Evolutionary conservation across 2,797 vertebrate genomes (phyloP), one percentile per base, ranked within the genome.

Genomic region (Enteromius trimaculatus): DNA sequence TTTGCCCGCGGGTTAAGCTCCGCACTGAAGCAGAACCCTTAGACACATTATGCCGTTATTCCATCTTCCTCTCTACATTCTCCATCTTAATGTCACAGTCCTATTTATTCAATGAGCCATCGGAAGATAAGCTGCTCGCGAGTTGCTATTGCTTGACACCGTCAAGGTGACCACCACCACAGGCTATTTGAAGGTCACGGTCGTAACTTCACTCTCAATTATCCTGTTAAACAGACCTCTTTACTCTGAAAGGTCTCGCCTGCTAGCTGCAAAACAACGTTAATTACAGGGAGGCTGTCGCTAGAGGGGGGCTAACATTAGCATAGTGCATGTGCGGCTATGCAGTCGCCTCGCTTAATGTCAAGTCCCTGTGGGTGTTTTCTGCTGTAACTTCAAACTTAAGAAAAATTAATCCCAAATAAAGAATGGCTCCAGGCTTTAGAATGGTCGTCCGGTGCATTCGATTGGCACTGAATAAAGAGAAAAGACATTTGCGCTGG

Each of bases 151-250:
- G 72, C 86, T 82, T 60, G 47, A 21, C 75, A 34, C 31, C 86
- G 86, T 88, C 84, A 88, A 88, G 87, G 88, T 89, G 88, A 87
- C 84, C 86, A 69, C 55, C 82, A 42, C 60, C 68, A 58, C 23
- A 3, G 80, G 86, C 80, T 87, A 85, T 90, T 88, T 89, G 88
- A 85, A 86, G 84, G 49, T 26, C 11, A 29, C 58, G 86, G 82
- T 86, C 3, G 39, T 81, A 79, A 86, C 76, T 89, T 74, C 58
- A 85, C 85, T 86, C 83, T 87, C 88, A 91, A 92, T 93, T 91
- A 91, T 86, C 87, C 87, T 93, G 89, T 93, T 92, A 91, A 92
- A 92, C 89, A 84, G 31, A 87, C 84, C 91, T 89, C 90, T 87
- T 91, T 84, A 84, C 80, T 89, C 85, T 88, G 89, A 92, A 91